A percentile compares a stretch with the other conserved stretches of the same genome.
phyloP scores from a whole-genome alignment of 2,113 vertebrate genomes.

The pig (Sus scrofa) region T2T-Sscrofa CM000814.6:136180001-136180500 shows the following conservation, averaged over 20 bases:
- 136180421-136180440: rapidly evolving
- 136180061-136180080: neutral
- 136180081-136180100: neutral
- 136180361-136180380: neutral
- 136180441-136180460: neutral
- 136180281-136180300: no score
- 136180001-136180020: neutral
- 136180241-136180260: no score
- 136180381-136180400: neutral
- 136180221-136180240: neutral
- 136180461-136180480: neutral
- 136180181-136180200: neutral
- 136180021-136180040: no score
- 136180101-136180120: neutral
- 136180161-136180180: no score
- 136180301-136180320: neutral
- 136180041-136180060: neutral
- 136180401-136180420: rapidly evolving
- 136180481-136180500: neutral
- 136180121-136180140: neutral
- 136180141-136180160: neutral
- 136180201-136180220: neutral
- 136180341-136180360: neutral
- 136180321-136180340: neutral
- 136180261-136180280: neutral